These are phyloP conservation scores for Prosopocoilus inquinatus DNA, from an alignment of 2,888 invertebrate species.

Conservation along the genomic window DNA sequence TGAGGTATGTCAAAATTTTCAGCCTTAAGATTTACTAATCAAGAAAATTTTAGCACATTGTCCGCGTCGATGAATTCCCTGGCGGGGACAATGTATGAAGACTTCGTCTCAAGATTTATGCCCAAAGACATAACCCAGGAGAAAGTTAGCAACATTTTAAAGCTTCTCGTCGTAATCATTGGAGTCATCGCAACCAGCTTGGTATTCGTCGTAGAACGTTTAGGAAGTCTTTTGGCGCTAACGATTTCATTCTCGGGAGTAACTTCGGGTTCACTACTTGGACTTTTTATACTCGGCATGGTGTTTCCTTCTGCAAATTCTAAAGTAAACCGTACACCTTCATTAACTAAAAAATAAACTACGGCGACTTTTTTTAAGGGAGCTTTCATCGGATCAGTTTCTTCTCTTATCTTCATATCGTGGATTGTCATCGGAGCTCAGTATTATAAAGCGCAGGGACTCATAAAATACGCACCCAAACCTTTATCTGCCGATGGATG, in stretches of 20 bases:
- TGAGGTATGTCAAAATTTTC: constrained; percentile 49
- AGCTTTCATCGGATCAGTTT: constrained; percentile 13
- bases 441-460: constrained; percentile 30
- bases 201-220: constrained; percentile 59
- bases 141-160: constrained; percentile 59
- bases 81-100: constrained; percentile 61
- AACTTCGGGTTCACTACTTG: constrained; percentile 63
- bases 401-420: constrained; percentile 10
- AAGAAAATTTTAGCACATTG: constrained; percentile 17
- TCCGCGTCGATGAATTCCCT: constrained; percentile 53
- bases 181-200: constrained; percentile 75
- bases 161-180: constrained; percentile 48
- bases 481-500: constrained; percentile 33
- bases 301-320: constrained; percentile 64
- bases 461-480: constrained; percentile 27
- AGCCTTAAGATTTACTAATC: not conserved
- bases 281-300: constrained; percentile 66
- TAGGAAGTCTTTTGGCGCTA: constrained; percentile 68
- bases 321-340: constrained; percentile 43
- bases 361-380: constrained; percentile 10
- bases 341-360: too few species aligned
- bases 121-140: constrained; percentile 53
- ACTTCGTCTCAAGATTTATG: constrained; percentile 58
- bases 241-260: constrained; percentile 62
- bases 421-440: constrained; percentile 28